These are phyloP conservation scores for Corythornis leucogaster DNA, from an alignment of 2,797 vertebrate genomes.

Conservation along the genomic window DNA sequence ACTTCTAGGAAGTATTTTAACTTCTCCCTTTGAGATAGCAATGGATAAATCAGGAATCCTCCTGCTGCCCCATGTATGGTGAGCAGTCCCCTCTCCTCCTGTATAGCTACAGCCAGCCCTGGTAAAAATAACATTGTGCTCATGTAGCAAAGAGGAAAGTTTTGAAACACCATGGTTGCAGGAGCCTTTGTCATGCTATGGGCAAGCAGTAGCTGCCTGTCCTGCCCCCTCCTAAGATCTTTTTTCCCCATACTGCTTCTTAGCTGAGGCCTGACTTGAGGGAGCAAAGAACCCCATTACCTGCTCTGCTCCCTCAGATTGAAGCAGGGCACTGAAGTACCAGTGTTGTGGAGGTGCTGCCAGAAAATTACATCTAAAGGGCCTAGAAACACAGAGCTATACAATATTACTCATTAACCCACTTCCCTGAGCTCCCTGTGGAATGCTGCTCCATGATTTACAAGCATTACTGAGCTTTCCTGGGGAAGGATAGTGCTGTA, in stretches of 20 bases:
- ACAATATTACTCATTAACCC: accelerated
- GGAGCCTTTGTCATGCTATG: background rate
- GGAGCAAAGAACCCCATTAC: background rate
- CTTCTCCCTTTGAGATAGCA: background rate
- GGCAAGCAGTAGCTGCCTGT: background rate
- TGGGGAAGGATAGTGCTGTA: background rate
- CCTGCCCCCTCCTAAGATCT: background rate
- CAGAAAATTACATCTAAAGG: background rate
- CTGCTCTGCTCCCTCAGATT: accelerated
- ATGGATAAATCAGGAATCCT: too few relatives aligned
- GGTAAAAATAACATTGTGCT: background rate
- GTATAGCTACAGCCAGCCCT: background rate
- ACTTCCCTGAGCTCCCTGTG: background rate
- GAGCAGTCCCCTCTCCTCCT: background rate
- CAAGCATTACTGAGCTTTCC: background rate
- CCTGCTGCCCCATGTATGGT: background rate
- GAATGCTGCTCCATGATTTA: background rate
- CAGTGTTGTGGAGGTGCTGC: background rate
- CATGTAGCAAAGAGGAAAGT: background rate
- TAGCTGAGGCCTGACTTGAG: background rate
- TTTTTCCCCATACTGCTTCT: background rate
- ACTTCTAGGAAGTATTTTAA: background rate
- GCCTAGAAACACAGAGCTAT: background rate
- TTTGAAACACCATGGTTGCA: background rate
- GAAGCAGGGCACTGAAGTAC: background rate